phyloP scores from a whole-genome alignment of 2,888 invertebrate species.

The Hartigia nigra region DNA sequence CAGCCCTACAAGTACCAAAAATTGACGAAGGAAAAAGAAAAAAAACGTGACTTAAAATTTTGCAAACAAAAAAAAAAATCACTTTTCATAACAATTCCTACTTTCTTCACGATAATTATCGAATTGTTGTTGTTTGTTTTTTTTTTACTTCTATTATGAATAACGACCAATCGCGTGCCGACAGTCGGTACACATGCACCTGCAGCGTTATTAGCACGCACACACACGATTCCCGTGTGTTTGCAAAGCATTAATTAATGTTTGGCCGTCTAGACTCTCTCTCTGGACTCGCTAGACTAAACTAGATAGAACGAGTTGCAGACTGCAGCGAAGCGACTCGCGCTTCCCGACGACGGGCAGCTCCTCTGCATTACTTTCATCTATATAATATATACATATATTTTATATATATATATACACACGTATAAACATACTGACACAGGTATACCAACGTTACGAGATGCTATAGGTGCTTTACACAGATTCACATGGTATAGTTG shows the following conservation, averaged over 20 bases:
- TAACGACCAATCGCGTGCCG: neutral
- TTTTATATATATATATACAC: slow-evolving; percentile 1
- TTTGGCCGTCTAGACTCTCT: slow-evolving; percentile 52
- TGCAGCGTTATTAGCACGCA: neutral
- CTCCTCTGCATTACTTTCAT: neutral
- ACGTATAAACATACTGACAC: neutral
- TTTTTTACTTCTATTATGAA: neutral
- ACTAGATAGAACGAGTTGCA: slow-evolving; percentile 38
- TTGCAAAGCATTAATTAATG: slow-evolving; percentile 61
- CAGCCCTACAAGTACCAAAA: no score
- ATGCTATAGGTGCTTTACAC: neutral
- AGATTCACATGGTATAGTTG: slow-evolving; percentile 15
- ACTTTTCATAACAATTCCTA: no score
- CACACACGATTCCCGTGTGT: slow-evolving; percentile 34
- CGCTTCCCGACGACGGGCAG: neutral
- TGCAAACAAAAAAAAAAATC: no score
- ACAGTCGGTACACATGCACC: neutral
- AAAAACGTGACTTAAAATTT: no score
- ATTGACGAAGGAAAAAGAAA: no score
- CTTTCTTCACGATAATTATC: no score
- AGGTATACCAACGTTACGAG: neutral
- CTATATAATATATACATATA: neutral
- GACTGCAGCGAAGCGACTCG: neutral
- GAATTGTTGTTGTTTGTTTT: no score
- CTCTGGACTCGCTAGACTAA: slow-evolving; percentile 45